Evolutionary conservation across 2,888 invertebrate genomes (phyloP).

Genomic region (Teleogryllus oceanicus): DNA sequence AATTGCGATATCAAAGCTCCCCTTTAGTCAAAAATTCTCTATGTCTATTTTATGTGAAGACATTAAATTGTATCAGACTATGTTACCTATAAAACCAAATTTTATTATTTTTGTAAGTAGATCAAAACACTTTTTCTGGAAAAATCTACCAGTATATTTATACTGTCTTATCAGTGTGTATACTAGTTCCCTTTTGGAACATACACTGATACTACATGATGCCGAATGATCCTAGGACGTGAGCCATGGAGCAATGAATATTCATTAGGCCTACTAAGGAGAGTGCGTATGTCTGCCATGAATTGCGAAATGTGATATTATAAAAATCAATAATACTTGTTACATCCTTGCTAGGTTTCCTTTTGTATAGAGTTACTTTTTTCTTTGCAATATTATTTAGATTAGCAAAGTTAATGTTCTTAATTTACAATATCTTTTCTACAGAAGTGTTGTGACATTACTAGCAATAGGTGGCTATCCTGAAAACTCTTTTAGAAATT

Average conservation of each 20-base stretch:
- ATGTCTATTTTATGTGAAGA: conserved; percentile 9
- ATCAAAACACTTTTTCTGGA: background rate
- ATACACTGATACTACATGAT: background rate
- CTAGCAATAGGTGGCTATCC: conserved; percentile 18
- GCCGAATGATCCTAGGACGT: background rate
- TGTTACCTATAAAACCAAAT: background rate
- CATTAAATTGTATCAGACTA: background rate
- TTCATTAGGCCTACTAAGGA: conserved; percentile 4
- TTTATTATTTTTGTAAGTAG: conserved; percentile 18
- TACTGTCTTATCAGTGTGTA: background rate
- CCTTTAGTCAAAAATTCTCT: background rate
- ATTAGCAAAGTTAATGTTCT: background rate
- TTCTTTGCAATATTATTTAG: background rate
- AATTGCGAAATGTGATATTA: conserved; percentile 3
- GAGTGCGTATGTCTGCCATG: conserved; percentile 18
- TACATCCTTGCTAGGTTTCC: conserved; percentile 9
- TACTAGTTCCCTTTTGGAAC: conserved; percentile 3
- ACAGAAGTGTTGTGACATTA: conserved; percentile 7
- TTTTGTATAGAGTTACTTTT: background rate
- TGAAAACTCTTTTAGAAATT: background rate
- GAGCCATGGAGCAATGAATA: conserved; percentile 18
- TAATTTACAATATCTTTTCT: background rate
- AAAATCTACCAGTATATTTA: background rate
- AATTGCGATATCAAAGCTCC: background rate
- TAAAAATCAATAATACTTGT: conserved; percentile 4